phyloP scores from a whole-genome alignment of 1,140 invertebrate species.

The Protaetia brevitarsis region DNA sequence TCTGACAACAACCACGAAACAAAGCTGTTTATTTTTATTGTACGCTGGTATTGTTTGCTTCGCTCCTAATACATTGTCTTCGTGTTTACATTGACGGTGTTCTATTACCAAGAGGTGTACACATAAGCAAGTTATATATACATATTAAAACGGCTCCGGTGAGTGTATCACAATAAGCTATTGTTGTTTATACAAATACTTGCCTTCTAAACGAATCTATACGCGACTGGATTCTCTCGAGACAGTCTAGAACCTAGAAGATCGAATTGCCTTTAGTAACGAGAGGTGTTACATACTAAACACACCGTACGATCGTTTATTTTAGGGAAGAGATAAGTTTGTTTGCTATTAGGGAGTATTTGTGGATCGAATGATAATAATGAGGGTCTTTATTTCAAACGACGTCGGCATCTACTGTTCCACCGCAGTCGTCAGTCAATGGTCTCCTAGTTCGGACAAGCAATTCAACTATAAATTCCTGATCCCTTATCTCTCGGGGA shows the following conservation, averaged over 20 bases:
- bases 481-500: background rate
- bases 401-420: background rate
- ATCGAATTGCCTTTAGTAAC: background rate
- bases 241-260: background rate
- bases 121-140: slow-evolving; percentile 11
- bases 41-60: slow-evolving; percentile 1
- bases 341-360: slow-evolving; percentile 9
- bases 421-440: background rate
- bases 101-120: slow-evolving; percentile 6
- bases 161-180: slow-evolving; percentile 16
- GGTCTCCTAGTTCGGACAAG: background rate
- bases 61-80: slow-evolving; percentile 15
- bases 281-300: background rate
- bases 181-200: slow-evolving; percentile 17
- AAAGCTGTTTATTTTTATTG: background rate
- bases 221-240: background rate
- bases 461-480: slow-evolving; percentile 1
- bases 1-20: background rate
- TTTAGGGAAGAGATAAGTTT: background rate
- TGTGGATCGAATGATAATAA: slow-evolving; percentile 12
- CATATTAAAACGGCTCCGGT: slow-evolving; percentile 5
- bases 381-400: slow-evolving; percentile 9
- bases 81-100: slow-evolving; percentile 11
- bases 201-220: background rate
- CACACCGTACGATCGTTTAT: background rate